Evolutionary conservation across 2,888 invertebrate genomes (phyloP).

Genomic region (Rhagophthalmus giganteus): DNA sequence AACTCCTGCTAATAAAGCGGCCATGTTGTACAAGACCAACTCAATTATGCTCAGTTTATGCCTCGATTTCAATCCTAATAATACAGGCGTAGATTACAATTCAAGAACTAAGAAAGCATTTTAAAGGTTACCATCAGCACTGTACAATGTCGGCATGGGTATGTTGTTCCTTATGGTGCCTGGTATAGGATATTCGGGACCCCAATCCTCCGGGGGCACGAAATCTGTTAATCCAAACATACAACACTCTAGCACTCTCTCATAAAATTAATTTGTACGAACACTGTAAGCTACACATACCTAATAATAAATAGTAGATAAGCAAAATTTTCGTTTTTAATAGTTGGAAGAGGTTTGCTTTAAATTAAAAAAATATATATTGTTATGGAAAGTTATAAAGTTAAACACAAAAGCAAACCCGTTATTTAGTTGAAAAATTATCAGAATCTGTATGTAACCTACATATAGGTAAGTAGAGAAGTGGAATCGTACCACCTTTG

Average conservation of each 20-base stretch:
- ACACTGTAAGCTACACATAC: conserved; percentile 24
- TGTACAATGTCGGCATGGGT: conserved; percentile 81
- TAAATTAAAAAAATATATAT: too few species aligned
- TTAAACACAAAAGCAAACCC: too few species aligned
- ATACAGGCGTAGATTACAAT: conserved; percentile 3
- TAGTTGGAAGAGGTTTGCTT: too few species aligned
- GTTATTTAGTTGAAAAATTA: too few species aligned
- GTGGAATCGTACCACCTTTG: not conserved
- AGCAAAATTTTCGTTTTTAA: not conserved
- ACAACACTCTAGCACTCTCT: conserved; percentile 37
- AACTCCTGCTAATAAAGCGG: conserved; percentile 86
- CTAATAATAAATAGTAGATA: conserved; percentile 9
- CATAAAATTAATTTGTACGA: conserved; percentile 15
- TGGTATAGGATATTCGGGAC: conserved; percentile 64
- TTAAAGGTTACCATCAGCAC: conserved; percentile 65
- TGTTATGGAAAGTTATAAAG: too few species aligned
- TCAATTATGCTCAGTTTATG: conserved; percentile 71
- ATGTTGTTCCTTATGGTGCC: conserved; percentile 61
- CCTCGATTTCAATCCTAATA: conserved; percentile 23
- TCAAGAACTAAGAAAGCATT: not conserved
- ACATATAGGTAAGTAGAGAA: too few species aligned
- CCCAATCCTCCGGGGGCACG: conserved; percentile 63
- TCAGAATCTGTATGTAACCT: too few species aligned
- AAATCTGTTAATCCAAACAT: conserved; percentile 51
- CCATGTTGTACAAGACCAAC: conserved; percentile 86